Base-by-base conservation (phyloP, 2,113 vertebrate genomes). In the Neomonachus schauinslandi region DNA sequence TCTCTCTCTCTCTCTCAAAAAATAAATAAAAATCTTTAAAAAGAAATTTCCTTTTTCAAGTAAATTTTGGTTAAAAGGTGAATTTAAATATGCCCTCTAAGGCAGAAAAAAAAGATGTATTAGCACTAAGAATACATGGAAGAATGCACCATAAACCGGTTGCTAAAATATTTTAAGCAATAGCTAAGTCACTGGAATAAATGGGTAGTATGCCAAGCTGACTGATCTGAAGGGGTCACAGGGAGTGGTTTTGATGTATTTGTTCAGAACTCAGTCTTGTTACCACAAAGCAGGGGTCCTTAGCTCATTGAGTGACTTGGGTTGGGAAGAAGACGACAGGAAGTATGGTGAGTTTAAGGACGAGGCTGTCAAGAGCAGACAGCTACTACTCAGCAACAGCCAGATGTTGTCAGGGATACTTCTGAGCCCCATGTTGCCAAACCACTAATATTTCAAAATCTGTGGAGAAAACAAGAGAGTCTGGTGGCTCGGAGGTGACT, bases 41-140 rank as follows among this genome's bases (percentile, higher is more conserved):
- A 96, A 96, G 67, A 46, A 36, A 89, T 59, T 55, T 16, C 69
- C 18, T 8, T 86, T 96, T 93, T 85, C 31, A 94, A 94, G 74
- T 69, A 82, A 69, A 36, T 77, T 94, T 94, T 65, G 59, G 67
- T 42, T 87, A 33, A 95, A 89, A 87, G 42, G 10, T 85, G 6
- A 85, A n/a, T 76, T 94, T 91, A 79, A 74, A 93, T 83, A 74
- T 74, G 11, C 1, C 28, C 15, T 80, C 42, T 11, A 84, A n/a
- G 65, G 31, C 61, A 19, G 26, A 31, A 67, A 31, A 46, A 89
- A 89, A 72, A 24, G 1, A 67, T 26, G 51, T 61, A 1, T n/a
- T 33, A 6, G 8, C 3, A 31, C 9, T 80, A 91, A n/a, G 49
- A 84, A 42, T 59, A 51, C 3, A 77, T 49, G 53, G 82, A 89